Evolutionary conservation across 2,888 invertebrate genomes (phyloP).

Genomic region (Eueremaeus valkanovi): DNA sequence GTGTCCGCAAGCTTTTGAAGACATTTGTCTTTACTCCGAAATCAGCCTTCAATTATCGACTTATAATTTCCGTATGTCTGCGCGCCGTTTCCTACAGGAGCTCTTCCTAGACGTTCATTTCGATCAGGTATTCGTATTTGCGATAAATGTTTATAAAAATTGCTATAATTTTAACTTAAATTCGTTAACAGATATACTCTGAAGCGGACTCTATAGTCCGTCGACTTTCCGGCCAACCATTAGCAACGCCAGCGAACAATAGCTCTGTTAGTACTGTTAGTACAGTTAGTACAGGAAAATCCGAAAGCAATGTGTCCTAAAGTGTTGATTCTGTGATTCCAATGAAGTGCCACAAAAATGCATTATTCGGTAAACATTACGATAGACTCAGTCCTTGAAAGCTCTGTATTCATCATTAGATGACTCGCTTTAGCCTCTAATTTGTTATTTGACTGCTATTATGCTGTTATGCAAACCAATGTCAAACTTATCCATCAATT

Average conservation of each 20-base stretch:
- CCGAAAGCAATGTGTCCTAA: neutral
- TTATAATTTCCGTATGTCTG: slow-evolving; percentile 73
- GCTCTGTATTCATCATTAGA: neutral
- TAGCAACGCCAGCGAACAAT: neutral
- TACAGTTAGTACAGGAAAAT: neutral
- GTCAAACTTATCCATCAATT: neutral
- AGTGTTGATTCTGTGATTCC: slow-evolving; percentile 13
- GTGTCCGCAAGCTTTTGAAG: slow-evolving; percentile 61
- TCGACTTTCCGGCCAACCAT: neutral
- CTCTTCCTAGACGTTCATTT: slow-evolving; percentile 80
- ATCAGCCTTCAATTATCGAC: slow-evolving; percentile 72
- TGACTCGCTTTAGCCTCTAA: slow-evolving; percentile 11
- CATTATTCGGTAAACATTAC: neutral
- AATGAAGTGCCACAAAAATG: slow-evolving; percentile 34
- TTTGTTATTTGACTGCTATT: neutral
- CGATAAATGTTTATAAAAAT: too few species aligned
- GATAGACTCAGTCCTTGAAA: neutral
- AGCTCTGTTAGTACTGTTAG: neutral
- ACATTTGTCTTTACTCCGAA: slow-evolving; percentile 88
- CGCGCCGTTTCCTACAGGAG: slow-evolving; percentile 85
- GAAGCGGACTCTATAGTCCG: slow-evolving; percentile 27
- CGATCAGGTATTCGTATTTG: slow-evolving; percentile 55
- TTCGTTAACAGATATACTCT: slow-evolving; percentile 1
- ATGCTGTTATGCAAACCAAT: neutral
- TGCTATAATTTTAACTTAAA: neutral